Evolutionary conservation across 1,140 invertebrate genomes (phyloP).

Genomic region (Nymphalis io): DNA sequence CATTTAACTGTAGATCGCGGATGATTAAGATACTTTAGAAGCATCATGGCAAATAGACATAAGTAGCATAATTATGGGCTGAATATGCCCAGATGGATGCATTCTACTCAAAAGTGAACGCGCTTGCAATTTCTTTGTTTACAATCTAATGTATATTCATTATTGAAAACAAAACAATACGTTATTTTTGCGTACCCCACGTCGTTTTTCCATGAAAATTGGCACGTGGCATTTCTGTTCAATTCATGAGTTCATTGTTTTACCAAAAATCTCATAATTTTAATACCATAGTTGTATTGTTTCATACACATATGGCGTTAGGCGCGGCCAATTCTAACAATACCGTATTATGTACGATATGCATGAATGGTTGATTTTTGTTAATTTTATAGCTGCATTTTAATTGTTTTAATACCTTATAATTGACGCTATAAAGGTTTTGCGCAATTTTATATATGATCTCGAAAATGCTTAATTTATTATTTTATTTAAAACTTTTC

Average conservation of each 20-base stretch:
- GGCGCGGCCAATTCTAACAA: constrained; percentile 38
- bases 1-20: no score
- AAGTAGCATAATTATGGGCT: no score
- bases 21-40: no score
- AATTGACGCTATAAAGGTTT: constrained; percentile 17
- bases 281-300: constrained; percentile 33
- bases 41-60: no score
- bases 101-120: background rate
- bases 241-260: constrained; percentile 29
- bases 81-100: no score
- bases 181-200: background rate
- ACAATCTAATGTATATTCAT: background rate
- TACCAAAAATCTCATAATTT: constrained; percentile 27
- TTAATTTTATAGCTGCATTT: constrained; percentile 37
- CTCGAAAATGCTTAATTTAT: no score
- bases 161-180: background rate
- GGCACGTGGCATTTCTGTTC: constrained; percentile 20
- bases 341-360: constrained; percentile 43
- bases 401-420: constrained; percentile 19
- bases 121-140: background rate
- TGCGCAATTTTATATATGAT: background rate
- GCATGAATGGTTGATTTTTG: constrained; percentile 48
- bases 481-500: no score
- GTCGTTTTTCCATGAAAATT: constrained; percentile 14
- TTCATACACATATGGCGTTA: constrained; percentile 12